Evolutionary conservation across 1,140 invertebrate species (phyloP).

Genomic region (Pachypsylla venusta): DNA sequence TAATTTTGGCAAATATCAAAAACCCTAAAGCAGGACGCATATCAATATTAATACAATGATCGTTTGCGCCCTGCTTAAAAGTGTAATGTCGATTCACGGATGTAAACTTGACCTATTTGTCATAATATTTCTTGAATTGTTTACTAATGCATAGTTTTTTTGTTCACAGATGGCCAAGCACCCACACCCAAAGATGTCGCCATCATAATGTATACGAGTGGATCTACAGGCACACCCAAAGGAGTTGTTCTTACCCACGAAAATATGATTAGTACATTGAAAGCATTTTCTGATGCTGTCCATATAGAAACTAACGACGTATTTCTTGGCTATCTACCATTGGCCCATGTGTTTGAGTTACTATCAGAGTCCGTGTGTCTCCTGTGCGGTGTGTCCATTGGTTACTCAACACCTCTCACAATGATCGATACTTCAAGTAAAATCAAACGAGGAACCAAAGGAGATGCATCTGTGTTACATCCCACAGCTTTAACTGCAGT

Average conservation of each 20-base stretch:
- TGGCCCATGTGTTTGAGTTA: slow-evolving; percentile 95
- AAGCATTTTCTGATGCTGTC: slow-evolving; percentile 71
- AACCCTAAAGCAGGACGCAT: too few species aligned
- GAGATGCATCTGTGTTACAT: slow-evolving; percentile 76
- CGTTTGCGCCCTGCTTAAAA: too few species aligned
- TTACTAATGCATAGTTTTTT: neutral
- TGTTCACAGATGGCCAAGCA: slow-evolving; percentile 30
- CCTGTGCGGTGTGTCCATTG: slow-evolving; percentile 71
- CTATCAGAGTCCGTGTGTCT: slow-evolving; percentile 43
- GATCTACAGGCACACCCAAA: slow-evolving; percentile 83
- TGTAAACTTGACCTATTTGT: too few species aligned
- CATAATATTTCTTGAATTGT: neutral
- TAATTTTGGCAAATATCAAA: too few species aligned
- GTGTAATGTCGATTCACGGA: too few species aligned
- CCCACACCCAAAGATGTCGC: slow-evolving; percentile 62
- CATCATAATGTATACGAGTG: slow-evolving; percentile 94
- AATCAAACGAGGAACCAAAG: slow-evolving; percentile 79
- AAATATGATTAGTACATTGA: slow-evolving; percentile 78
- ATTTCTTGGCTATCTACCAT: slow-evolving; percentile 87
- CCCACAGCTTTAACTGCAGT: slow-evolving; percentile 93
- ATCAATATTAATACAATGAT: too few species aligned
- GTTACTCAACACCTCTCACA: slow-evolving; percentile 89
- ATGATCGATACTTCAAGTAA: slow-evolving; percentile 91
- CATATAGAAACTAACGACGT: slow-evolving; percentile 53
- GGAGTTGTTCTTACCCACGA: slow-evolving; percentile 72